Evolutionary conservation across 2,113 vertebrate genomes (phyloP).

Genomic region (Pao palembangensis): DNA sequence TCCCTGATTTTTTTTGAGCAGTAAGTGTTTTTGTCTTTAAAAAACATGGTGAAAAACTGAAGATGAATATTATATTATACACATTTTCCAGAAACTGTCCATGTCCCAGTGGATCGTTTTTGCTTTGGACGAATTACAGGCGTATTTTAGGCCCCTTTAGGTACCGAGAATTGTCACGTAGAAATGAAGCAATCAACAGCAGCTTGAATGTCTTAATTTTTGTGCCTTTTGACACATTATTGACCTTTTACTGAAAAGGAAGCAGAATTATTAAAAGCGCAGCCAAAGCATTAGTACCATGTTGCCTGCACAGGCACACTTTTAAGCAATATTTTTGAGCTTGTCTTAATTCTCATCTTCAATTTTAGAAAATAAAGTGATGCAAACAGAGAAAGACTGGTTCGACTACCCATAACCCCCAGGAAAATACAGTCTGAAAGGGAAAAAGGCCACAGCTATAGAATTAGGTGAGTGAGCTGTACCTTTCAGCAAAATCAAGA

Average conservation of each 20-base stretch:
- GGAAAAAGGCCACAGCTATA: conserved; percentile 44
- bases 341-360: neutral
- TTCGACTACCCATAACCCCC: neutral
- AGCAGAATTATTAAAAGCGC: neutral
- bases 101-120: too few relatives aligned
- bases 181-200: conserved; percentile 9
- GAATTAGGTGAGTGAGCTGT: conserved; percentile 46
- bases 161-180: conserved; percentile 15
- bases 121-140: too few relatives aligned
- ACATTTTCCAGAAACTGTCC: too few relatives aligned
- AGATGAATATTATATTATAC: too few relatives aligned
- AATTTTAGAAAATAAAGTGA: neutral
- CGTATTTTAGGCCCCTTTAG: neutral
- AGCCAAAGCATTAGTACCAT: neutral
- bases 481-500: conserved; percentile 54
- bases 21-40: neutral
- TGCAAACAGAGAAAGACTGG: neutral
- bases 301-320: conserved; percentile 4
- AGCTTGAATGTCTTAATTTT: neutral
- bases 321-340: neutral
- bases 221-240: conserved; percentile 9
- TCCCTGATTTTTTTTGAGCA: neutral
- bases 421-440: neutral
- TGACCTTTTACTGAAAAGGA: conserved; percentile 18
- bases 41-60: too few relatives aligned